Percentiles rank a stretch among this genome's conserved stretches.
Conservation (phyloP, 2,797 vertebrate species). For the Sebastes steindachneri region DNA sequence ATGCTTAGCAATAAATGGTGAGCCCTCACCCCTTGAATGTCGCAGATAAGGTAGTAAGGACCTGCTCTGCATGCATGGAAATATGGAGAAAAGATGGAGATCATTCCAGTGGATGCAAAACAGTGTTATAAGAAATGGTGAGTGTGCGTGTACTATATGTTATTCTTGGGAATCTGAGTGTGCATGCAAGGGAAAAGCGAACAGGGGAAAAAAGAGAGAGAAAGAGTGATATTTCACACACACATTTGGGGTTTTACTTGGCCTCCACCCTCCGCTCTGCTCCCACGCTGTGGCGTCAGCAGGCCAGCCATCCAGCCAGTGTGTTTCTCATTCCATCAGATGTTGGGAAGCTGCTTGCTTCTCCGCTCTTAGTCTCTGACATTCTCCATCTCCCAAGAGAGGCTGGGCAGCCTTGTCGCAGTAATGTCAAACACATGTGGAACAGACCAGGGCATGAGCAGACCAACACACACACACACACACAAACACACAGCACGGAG, state of each 20-base stretch:
- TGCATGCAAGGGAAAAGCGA: conserved; percentile 21
- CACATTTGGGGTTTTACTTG: conserved; percentile 68
- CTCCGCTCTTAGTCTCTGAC: conserved; percentile 76
- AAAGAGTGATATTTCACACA: conserved; percentile 65
- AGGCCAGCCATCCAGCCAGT: conserved; percentile 62
- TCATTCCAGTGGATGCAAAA: conserved; percentile 25
- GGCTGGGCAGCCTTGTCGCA: conserved; percentile 83
- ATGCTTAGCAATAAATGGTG: conserved; percentile 29
- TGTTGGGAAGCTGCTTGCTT: conserved; percentile 83
- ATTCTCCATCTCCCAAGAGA: conserved; percentile 83
- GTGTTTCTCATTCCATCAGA: conserved; percentile 86
- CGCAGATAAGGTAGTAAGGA: conserved; percentile 20
- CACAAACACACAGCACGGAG: conserved; percentile 35
- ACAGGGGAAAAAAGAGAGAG: conserved; percentile 16
- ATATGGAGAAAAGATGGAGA: conserved; percentile 17
- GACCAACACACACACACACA: conserved; percentile 29
- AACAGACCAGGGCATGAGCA: conserved; percentile 61
- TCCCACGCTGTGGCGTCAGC: conserved; percentile 82
- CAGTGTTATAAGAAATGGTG: conserved; percentile 3
- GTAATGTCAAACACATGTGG: conserved; percentile 88
- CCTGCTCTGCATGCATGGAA: conserved; percentile 8
- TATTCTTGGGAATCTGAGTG: conserved; percentile 27
- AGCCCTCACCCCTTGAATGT: conserved; percentile 20
- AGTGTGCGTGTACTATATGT: background rate
- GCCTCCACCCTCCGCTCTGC: conserved; percentile 71